Percentiles rank a stretch among this genome's conserved stretches.
These are phyloP conservation scores for Microcebus ravelobensis DNA, from an alignment of 2,113 vertebrate genomes.

Conservation along the genomic window DNA sequence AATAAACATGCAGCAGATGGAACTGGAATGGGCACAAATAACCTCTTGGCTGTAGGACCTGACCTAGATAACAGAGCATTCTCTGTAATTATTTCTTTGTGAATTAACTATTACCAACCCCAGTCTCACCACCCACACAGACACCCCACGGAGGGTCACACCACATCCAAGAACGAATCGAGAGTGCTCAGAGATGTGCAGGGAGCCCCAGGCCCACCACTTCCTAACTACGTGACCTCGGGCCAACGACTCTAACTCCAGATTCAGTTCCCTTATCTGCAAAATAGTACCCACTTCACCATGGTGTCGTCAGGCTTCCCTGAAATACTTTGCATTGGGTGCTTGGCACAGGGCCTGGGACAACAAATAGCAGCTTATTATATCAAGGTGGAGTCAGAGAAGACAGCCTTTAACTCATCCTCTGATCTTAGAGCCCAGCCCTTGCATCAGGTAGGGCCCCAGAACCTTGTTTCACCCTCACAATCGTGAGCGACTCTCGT, in stretches of 20 bases:
- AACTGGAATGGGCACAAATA: conserved; percentile 8
- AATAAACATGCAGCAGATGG: conserved; percentile 42
- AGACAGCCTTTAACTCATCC: background rate
- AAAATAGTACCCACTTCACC: background rate
- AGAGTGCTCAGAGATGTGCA: background rate
- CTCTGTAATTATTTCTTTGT: conserved; percentile 52
- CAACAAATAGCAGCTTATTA: conserved; percentile 43
- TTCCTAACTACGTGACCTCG: background rate
- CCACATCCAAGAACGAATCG: background rate
- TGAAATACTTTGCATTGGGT: background rate
- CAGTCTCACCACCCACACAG: conserved; percentile 1
- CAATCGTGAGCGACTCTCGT: background rate
- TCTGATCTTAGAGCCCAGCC: conserved; percentile 40
- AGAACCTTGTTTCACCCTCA: background rate
- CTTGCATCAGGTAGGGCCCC: background rate
- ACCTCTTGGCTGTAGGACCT: conserved; percentile 36
- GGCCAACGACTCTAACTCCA: background rate
- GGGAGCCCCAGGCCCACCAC: background rate
- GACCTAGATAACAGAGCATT: conserved; percentile 65
- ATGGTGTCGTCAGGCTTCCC: background rate
- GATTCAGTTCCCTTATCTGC: background rate
- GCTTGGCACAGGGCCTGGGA: conserved; percentile 17
- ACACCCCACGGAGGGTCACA: background rate
- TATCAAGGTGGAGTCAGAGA: background rate
- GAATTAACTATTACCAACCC: background rate